Base-by-base conservation (phyloP, 2,113 vertebrate genomes). In the Thinocorus orbignyianus region DNA sequence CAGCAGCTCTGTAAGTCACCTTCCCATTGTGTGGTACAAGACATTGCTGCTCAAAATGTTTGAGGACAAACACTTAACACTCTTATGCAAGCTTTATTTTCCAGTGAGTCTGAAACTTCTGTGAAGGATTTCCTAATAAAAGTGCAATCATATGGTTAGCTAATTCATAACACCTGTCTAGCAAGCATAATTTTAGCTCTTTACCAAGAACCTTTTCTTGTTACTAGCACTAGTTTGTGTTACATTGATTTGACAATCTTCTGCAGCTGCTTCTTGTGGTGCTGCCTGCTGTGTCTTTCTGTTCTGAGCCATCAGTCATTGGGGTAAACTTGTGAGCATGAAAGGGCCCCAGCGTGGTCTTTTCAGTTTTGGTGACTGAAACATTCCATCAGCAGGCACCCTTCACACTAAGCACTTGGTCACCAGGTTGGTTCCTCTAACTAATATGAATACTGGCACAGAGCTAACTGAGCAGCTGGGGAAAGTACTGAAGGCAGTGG, bases 381-480 rank as follows among this genome's bases (percentile, higher is more conserved):
- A 19, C 2, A 1, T 68, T 68, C 61, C 57, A 37, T 17, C 3
- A 1, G 9, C 10, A 65, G 18, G 37, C 17, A 44, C 26, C 7
- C 8, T 80, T 80, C 19, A 33, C 17, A 10, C 5, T 28, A 73
- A 86, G 54, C 18, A 37, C 16, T 42, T 28, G 31, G 11, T 35
- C 11, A 39, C 6, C 41, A 46, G 37, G 65, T 46, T 49, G 41
- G 26, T 37, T 94, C 13, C 37, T 49, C 62, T 72, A 58, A 54
- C 24, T 0, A 0, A 2, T 20, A 9, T 1, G 17, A 62, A 11
- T 37, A 60, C 17, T 23, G 28, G 13, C 42, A 25, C 19, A 33
- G 10, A 39, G n/a, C 37, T 60, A 42, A 48, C 19, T 66, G 37
- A 80, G 41, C 49, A 81, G 8, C 33, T 86, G 64, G 20, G 31